Evolutionary conservation across 2,113 vertebrate genomes (phyloP).

Genomic region (Notechis scutatus): DNA sequence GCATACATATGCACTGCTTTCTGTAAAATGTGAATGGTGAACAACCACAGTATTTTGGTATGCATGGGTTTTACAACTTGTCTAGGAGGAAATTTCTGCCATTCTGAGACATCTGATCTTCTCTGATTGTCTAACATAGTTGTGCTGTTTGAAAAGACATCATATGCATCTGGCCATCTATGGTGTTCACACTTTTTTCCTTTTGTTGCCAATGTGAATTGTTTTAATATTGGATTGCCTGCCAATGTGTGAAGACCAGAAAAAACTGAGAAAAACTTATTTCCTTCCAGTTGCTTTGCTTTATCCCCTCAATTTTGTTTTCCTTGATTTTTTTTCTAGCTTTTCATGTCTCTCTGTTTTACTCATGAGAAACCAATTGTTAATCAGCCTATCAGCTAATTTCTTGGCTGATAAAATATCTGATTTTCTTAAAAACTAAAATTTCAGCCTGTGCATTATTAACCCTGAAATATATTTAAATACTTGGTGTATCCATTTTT

Average conservation of each 20-base stretch:
- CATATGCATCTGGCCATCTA: not conserved
- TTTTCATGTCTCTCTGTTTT: not conserved
- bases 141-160: not conserved
- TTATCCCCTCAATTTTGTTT: not conserved
- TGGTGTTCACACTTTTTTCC: no score
- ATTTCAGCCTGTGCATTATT: not conserved
- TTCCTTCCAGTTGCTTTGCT: not conserved
- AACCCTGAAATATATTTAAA: not conserved
- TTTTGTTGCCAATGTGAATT: not conserved
- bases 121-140: not conserved
- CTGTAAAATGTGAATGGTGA: not conserved
- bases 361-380: no score
- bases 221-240: not conserved
- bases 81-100: not conserved
- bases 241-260: not conserved
- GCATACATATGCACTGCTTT: not conserved
- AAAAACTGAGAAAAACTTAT: not conserved
- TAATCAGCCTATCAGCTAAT: not conserved
- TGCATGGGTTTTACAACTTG: not conserved
- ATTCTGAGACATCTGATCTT: not conserved
- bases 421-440: not conserved
- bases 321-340: not conserved
- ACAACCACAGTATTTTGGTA: not conserved
- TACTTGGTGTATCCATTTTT: not conserved
- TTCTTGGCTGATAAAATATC: not conserved